Evolutionary conservation across 2,888 invertebrate species (phyloP).

Genomic region (Spialia ferax): DNA sequence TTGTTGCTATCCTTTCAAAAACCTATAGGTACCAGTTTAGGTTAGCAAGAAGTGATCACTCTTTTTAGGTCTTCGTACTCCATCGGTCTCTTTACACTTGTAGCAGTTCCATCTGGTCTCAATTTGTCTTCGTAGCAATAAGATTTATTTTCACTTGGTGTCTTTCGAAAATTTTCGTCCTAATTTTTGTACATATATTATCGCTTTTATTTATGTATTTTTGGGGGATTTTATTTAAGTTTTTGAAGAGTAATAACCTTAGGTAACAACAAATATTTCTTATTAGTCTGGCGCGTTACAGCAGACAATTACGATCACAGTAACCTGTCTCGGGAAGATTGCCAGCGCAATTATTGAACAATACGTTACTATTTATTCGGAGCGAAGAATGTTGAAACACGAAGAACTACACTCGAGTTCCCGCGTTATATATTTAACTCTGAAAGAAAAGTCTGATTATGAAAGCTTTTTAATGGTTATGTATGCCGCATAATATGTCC

Average conservation of each 20-base stretch:
- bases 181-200: too few relatives aligned
- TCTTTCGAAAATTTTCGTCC: background rate
- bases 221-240: background rate
- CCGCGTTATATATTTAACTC: background rate
- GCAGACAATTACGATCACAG: constrained; percentile 22
- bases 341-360: constrained; percentile 19
- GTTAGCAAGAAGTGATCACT: background rate
- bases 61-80: background rate
- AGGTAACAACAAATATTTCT: constrained; percentile 19
- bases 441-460: constrained; percentile 20
- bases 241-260: constrained; percentile 3
- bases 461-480: constrained; percentile 18
- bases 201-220: background rate
- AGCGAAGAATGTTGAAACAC: constrained; percentile 9
- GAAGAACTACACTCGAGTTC: background rate
- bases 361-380: constrained; percentile 19
- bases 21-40: too few relatives aligned
- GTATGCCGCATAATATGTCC: constrained; percentile 19
- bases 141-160: background rate
- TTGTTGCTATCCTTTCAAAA: too few relatives aligned
- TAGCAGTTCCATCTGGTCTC: too few relatives aligned
- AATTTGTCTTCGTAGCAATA: background rate
- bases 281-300: constrained; percentile 16
- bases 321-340: constrained; percentile 22
- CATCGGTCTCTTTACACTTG: too few relatives aligned